Base-by-base conservation (phyloP, 2,113 vertebrate species). In the Pyrgilauda ruficollis region DNA sequence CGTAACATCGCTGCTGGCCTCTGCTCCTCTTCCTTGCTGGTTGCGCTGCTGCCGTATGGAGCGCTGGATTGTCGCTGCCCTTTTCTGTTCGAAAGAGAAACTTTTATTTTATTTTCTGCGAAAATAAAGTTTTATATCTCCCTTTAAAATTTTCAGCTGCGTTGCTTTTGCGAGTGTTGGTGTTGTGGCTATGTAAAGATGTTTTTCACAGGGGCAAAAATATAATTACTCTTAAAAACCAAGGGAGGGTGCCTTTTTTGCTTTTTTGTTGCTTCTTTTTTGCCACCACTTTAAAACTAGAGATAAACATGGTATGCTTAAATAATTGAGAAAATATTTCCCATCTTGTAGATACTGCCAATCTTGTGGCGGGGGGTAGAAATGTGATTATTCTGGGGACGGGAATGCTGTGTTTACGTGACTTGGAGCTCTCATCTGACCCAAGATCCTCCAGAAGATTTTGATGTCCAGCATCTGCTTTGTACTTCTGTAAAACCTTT, bases 381-480 rank as follows among this genome's bases (percentile, higher is more conserved):
- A n/a, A 56, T 58, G 10, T 5, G 21, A 27, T 68, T 83, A 26
- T 26, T 53, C 6, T 21, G 8, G 13, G 2, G 6, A 1, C 4
- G 1, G 2, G 24, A 55, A n/a, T 28, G 19, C 19, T 41, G 2
- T 39, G 8, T 87, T 82, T 43, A 18, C 0, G 0, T 73, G 63
- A 53, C 49, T 44, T 30, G 18, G 55, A 43, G 55, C 22, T 52
- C 18, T 37, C 28, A 20, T 68, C 19, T 37, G 52, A 52, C 24
- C 50, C 35, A 18, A 46, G n/a, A 55, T 83, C 39, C 7, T 86
- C 16, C 43, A 49, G 55, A 61, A 75, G 56, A 28, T 84, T 72
- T 70, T 75, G 14, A 31, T 72, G 41, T 44, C n/a, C 28, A 13
- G 56, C 21, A 16, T 77, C 50, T 93, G 63, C 52, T 80, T 67